phyloP scores from a whole-genome alignment of 2,797 vertebrate genomes.

The Sebastes cheni region DNA sequence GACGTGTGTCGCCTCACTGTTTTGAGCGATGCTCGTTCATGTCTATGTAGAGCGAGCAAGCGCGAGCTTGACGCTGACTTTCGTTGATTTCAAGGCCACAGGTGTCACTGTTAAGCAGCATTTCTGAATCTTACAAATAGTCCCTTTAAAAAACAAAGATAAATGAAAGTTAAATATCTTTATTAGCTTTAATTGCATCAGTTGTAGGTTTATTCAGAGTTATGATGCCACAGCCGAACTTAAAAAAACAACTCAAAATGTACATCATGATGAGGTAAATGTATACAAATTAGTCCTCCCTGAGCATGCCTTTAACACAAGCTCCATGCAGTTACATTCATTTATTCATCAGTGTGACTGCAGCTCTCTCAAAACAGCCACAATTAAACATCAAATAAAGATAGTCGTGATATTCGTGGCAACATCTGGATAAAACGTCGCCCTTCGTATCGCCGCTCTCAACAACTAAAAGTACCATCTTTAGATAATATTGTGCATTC shows the following conservation, averaged over 20 bases:
- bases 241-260: neutral
- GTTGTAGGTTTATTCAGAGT: conserved; percentile 35
- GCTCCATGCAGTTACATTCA: conserved; percentile 61
- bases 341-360: neutral
- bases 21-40: too few relatives aligned
- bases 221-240: conserved; percentile 22
- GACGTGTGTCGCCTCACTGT: too few relatives aligned
- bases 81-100: too few relatives aligned
- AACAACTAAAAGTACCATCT: neutral
- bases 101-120: too few relatives aligned
- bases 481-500: conserved; percentile 6
- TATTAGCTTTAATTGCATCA: conserved; percentile 55
- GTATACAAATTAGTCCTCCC: conserved; percentile 33
- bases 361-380: neutral
- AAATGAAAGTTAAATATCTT: conserved; percentile 41
- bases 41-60: too few relatives aligned
- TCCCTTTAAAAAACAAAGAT: neutral
- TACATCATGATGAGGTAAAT: conserved; percentile 29
- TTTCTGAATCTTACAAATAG: too few relatives aligned
- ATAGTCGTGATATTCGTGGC: neutral
- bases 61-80: too few relatives aligned
- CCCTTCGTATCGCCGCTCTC: neutral
- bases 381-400: neutral
- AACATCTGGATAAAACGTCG: neutral
- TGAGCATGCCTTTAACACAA: conserved; percentile 58